A percentile compares a stretch with the other conserved stretches of the same genome.
phyloP scores from a whole-genome alignment of 1,140 invertebrate genomes.

The Tetramorium alpestre region DNA sequence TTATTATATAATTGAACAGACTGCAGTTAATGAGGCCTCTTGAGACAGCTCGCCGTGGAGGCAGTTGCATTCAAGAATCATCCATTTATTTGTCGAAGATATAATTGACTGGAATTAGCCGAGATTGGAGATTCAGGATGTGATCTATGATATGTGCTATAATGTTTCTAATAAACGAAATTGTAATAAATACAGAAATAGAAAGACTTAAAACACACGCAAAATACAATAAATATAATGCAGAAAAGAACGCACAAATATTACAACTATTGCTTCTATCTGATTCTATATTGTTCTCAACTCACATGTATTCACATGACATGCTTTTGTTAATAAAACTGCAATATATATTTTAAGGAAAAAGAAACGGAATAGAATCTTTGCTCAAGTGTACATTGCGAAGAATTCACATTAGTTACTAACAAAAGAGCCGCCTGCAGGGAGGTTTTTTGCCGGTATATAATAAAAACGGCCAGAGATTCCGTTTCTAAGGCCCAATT shows the following conservation, averaged over 20 bases:
- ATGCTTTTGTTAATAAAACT: neutral
- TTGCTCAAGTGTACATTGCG: slow-evolving; percentile 39
- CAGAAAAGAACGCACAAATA: neutral
- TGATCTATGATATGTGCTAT: neutral
- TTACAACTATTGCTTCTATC: neutral
- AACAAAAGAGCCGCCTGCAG: slow-evolving; percentile 71
- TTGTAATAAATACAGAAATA: neutral
- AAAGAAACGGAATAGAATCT: slow-evolving; percentile 55
- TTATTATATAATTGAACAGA: slow-evolving; percentile 76
- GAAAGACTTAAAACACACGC: neutral
- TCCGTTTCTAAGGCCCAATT: slow-evolving; percentile 76
- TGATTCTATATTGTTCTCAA: neutral
- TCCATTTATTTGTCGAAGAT: slow-evolving; percentile 70
- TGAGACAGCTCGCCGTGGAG: slow-evolving; percentile 68
- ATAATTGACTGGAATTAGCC: slow-evolving; percentile 67
- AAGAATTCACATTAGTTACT: slow-evolving; percentile 72
- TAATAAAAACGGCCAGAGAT: slow-evolving; percentile 65
- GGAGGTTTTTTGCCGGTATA: slow-evolving; percentile 28
- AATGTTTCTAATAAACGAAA: neutral
- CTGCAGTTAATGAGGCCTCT: slow-evolving; percentile 75
- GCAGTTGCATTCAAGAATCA: slow-evolving; percentile 71
- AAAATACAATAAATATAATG: neutral
- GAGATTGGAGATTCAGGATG: slow-evolving; percentile 54
- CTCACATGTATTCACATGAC: neutral
- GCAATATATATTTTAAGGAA: slow-evolving; percentile 32